Base-by-base conservation (phyloP, 2,113 vertebrate genomes). In the Sylvietta virens region DNA sequence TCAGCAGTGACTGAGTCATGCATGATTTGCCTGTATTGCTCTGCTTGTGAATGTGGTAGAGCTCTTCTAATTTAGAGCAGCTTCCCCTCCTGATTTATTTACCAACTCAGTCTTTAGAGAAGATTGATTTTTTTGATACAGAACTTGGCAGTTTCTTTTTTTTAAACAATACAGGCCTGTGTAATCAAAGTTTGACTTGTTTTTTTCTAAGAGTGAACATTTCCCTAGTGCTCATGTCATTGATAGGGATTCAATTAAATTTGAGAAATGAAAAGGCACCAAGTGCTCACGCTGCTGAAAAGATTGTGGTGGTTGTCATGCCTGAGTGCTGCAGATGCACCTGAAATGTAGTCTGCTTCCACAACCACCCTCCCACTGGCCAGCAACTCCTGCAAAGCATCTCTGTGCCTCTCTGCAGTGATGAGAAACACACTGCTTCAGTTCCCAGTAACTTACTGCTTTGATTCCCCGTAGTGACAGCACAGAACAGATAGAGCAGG, bases 1-100 rank as follows among this genome's bases (percentile, higher is more conserved):
- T 91, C 82, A 74, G 87, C 70, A 56, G 51, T 45, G 82, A 71
- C 88, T 64, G 90, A 94, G 81, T 93, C 78, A 92, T 87, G 58
- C 74, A n/a, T 58, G 73, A 77, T 51, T 73, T 76, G 84, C 70
- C 30, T 65, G 42, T 65, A 13, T 44, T 5, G 7, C 73, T 89
- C 82, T 54, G 35, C 73, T 78, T 81, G 53, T 0, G 9, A 82
- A 79, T 33, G 40, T 73, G 58, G 64, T 45, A 85, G 61, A 87
- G 64, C 35, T 92, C 35, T 67, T 91, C 77, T 76, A 79, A 92
- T 88, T 95, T 81, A 91, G 48, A 94, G 73, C 78, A 80, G 42
- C 70, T 92, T 92, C 66, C 57, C 44, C 44, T 82, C 78, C 74
- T 69, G 89, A 80, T 91, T 92, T 95, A 94, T 95, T 94, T 95